Percentiles rank a stretch among this genome's conserved stretches.
Conservation (phyloP, 2,797 vertebrate genomes). For the Galaxias olidus region DNA sequence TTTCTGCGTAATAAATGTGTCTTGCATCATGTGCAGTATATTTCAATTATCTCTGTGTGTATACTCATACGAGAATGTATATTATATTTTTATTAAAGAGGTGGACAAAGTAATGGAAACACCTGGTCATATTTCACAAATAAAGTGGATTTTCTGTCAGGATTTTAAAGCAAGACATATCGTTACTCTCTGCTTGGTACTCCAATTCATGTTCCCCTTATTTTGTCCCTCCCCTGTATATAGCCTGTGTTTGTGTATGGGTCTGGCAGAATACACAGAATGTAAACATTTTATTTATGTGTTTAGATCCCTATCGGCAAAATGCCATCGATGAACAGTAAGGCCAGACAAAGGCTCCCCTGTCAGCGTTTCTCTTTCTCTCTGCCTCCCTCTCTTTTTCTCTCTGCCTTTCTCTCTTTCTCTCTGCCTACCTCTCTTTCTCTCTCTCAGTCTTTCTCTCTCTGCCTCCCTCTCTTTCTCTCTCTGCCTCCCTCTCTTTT, state of each 20-base stretch:
- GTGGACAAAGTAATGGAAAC: no score
- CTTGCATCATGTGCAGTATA: no score
- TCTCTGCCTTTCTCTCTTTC: not conserved
- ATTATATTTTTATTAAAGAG: no score
- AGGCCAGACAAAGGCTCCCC: constrained; percentile 25
- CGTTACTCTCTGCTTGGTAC: no score
- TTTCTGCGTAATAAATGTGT: no score
- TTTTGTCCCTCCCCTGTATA: constrained; percentile 54
- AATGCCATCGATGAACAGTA: constrained; percentile 41
- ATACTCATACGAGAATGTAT: no score
- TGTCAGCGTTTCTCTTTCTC: not conserved
- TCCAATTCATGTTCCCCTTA: not conserved
- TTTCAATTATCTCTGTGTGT: no score
- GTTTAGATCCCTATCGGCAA: constrained; percentile 37
- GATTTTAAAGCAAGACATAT: no score
- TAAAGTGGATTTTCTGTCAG: no score
- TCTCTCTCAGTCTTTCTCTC: no score
- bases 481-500: not conserved
- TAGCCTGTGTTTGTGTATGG: constrained; percentile 31
- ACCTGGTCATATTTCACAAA: no score
- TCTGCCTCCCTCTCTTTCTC: not conserved
- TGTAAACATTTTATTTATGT: constrained; percentile 55
- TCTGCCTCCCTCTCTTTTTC: not conserved
- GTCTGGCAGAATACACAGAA: constrained; percentile 6
- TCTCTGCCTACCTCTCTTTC: not conserved